These are phyloP conservation scores for Musca domestica DNA, from an alignment of 1,140 invertebrate species.

Conservation along the genomic window DNA sequence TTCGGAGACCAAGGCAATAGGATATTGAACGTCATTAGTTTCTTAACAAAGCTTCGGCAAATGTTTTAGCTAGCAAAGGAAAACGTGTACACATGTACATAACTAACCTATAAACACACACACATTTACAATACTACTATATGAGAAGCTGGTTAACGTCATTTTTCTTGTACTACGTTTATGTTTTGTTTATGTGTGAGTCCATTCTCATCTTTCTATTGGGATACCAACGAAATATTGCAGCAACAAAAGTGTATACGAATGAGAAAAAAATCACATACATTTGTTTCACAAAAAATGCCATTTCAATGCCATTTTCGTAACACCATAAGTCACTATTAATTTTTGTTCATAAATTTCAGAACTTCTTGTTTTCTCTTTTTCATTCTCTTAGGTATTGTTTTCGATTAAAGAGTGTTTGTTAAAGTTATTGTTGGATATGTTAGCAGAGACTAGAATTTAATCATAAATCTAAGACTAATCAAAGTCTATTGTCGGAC, in stretches of 20 bases:
- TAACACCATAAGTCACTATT: constrained; percentile 19
- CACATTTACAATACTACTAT: not conserved
- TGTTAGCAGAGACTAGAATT: too few species aligned
- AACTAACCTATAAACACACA: not conserved
- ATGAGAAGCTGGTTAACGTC: constrained; percentile 3
- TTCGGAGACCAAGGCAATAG: not conserved
- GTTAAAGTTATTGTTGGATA: too few species aligned
- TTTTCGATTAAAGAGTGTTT: too few species aligned
- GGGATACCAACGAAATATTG: not conserved
- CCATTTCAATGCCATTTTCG: constrained; percentile 7
- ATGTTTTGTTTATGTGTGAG: constrained; percentile 10
- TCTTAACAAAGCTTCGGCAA: constrained; percentile 2
- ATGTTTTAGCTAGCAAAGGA: too few species aligned
- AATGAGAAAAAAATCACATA: constrained; percentile 2
- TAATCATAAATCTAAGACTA: too few species aligned
- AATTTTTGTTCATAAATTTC: constrained; percentile 17
- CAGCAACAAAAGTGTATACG: not conserved
- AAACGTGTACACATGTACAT: too few species aligned
- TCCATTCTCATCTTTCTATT: not conserved
- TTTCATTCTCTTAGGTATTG: too few species aligned
- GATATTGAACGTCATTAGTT: constrained; percentile 20
- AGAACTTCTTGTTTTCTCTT: not conserved
- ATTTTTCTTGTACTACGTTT: constrained; percentile 16
- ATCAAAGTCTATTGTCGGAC: too few species aligned
- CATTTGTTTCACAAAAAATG: not conserved